Evolutionary conservation across 2,888 invertebrate genomes (phyloP).

Genomic region (Eledona agricola): DNA sequence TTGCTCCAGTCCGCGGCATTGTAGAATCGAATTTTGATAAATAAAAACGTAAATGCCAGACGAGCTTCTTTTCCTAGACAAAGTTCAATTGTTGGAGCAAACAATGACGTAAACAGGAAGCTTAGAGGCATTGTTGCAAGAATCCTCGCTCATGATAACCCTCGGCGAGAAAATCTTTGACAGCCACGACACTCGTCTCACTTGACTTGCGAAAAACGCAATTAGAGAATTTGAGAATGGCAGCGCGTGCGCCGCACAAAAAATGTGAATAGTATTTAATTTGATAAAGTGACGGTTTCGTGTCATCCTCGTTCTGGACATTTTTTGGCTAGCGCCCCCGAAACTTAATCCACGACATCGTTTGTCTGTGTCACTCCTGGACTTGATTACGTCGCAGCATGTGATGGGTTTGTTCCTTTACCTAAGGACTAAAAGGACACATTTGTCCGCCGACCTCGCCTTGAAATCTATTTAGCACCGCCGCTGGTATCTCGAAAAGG

Average conservation of each 20-base stretch:
- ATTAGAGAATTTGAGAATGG: too few relatives aligned
- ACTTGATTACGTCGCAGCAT: slow-evolving; percentile 37
- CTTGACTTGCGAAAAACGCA: too few relatives aligned
- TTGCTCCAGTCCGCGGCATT: too few relatives aligned
- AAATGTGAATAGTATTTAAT: not conserved
- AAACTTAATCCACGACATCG: slow-evolving; percentile 36
- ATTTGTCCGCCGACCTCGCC: slow-evolving; percentile 15
- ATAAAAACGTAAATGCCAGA: not conserved
- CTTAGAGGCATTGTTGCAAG: too few relatives aligned
- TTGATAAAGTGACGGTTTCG: too few relatives aligned
- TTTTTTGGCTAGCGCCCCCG: slow-evolving; percentile 30
- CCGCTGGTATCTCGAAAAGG: slow-evolving; percentile 6
- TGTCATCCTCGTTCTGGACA: slow-evolving; percentile 32
- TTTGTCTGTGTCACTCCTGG: slow-evolving; percentile 36
- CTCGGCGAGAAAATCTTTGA: too few relatives aligned
- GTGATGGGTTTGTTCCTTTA: slow-evolving; percentile 29
- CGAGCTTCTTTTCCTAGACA: not conserved
- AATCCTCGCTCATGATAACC: too few relatives aligned
- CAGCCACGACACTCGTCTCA: too few relatives aligned
- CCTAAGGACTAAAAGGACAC: slow-evolving; percentile 21
- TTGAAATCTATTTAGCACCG: slow-evolving; percentile 17
- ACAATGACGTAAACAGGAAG: not conserved
- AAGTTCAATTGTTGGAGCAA: slow-evolving; percentile 1
- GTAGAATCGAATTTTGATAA: too few relatives aligned
- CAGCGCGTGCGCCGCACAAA: too few relatives aligned